These are phyloP conservation scores for Micromesistius poutassou DNA, from an alignment of 2,797 vertebrate genomes.

Conservation along the genomic window DNA sequence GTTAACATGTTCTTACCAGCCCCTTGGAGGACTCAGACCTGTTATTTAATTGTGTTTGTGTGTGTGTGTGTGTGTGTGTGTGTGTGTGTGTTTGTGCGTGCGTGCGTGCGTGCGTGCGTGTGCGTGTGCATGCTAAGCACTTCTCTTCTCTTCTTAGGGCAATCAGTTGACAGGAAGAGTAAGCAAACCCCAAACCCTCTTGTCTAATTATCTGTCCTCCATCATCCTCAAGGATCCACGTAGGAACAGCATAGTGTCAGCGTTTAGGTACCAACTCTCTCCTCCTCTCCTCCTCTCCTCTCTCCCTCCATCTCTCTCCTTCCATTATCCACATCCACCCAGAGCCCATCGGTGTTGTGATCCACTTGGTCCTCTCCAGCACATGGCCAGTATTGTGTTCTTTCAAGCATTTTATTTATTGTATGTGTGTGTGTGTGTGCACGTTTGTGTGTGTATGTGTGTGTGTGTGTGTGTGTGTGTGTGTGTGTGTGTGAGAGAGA, in stretches of 20 bases:
- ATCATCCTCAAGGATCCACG: neutral
- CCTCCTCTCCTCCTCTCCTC: neutral
- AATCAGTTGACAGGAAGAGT: too few relatives aligned
- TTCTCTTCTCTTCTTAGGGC: too few relatives aligned
- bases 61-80: neutral
- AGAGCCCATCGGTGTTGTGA: neutral
- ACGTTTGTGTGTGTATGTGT: neutral
- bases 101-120: neutral
- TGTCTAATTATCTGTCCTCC: neutral
- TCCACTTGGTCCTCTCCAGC: neutral
- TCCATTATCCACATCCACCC: neutral
- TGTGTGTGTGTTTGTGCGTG: neutral
- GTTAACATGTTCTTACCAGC: neutral
- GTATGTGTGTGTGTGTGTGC: constrained; percentile 10
- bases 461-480: constrained; percentile 12
- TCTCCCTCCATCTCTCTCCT: neutral
- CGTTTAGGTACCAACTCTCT: neutral
- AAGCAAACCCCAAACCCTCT: neutral
- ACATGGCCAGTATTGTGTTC: neutral
- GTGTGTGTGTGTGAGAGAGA: constrained; percentile 7
- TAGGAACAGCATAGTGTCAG: neutral
- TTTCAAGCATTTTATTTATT: neutral
- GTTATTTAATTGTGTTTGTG: constrained; percentile 20
- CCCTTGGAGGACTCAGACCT: constrained; percentile 48
- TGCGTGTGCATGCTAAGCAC: neutral